Evolutionary conservation across 2,113 vertebrate genomes (phyloP).

Genomic region (Gallinago jamesoni): DNA sequence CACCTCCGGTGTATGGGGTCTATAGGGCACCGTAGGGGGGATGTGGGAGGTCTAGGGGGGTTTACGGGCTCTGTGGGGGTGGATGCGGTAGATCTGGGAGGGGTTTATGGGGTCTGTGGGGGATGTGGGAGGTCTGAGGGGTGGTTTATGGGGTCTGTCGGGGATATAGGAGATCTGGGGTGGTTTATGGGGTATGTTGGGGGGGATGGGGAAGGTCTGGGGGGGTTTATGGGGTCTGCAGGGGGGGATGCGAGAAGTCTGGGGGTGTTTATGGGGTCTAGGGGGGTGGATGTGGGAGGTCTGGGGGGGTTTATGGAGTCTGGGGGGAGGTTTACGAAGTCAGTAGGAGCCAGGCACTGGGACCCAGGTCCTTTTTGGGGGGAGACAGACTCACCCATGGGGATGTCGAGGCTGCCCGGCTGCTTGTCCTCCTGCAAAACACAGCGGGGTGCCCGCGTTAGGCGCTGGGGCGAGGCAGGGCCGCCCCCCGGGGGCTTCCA

Average conservation of each 20-base stretch:
- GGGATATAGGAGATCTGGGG: too few species aligned
- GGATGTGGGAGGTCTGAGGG: too few species aligned
- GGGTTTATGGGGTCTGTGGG: too few species aligned
- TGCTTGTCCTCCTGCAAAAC: conserved; percentile 45
- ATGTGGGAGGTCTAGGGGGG: background rate
- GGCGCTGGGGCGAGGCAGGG: rapidly evolving
- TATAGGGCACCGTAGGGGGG: background rate
- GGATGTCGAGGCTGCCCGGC: conserved; percentile 51
- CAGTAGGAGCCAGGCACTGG: background rate
- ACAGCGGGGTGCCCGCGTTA: background rate
- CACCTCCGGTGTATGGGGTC: background rate
- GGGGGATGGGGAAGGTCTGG: too few species aligned
- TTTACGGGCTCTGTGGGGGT: background rate
- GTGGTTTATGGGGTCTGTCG: too few species aligned
- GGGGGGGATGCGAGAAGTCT: too few species aligned
- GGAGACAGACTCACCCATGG: conserved; percentile 66
- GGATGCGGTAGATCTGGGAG: background rate
- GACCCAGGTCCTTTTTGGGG: rapidly evolving
- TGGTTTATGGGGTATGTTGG: background rate
- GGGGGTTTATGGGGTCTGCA: too few species aligned
- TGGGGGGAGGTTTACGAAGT: too few species aligned
- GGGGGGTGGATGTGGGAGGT: too few species aligned
- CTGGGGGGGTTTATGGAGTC: too few species aligned
- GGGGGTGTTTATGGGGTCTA: too few species aligned
- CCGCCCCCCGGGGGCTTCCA: background rate